phyloP scores from a whole-genome alignment of 2,113 vertebrate genomes.

The Geococcyx californianus region DNA sequence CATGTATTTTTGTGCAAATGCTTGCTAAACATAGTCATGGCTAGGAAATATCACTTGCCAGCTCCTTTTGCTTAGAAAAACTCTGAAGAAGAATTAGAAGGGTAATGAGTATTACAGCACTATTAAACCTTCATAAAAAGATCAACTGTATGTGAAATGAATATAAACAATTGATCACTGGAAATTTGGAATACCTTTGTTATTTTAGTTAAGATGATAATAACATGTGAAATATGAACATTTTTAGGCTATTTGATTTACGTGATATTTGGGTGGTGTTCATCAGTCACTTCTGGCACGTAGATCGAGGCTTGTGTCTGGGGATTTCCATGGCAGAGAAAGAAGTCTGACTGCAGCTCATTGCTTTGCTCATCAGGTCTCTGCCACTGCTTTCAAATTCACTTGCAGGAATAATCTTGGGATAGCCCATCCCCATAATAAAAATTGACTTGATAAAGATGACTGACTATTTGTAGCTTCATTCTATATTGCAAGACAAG shows the following conservation, averaged over 20 bases:
- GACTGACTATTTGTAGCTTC: neutral
- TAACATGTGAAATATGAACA: neutral
- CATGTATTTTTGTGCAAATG: neutral
- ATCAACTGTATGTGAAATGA: neutral
- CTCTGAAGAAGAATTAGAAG: neutral
- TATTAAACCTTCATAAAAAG: constrained; percentile 17
- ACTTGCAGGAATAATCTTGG: neutral
- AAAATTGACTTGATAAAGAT: constrained; percentile 27
- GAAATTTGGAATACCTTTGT: neutral
- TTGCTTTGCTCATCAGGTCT: constrained; percentile 38
- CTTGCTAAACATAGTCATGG: neutral
- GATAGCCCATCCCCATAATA: constrained; percentile 3
- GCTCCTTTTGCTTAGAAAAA: constrained; percentile 21
- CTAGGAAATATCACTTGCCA: neutral
- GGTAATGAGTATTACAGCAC: constrained; percentile 7
- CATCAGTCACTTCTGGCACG: neutral
- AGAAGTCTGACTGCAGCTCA: neutral
- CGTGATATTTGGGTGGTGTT: neutral
- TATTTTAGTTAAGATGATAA: neutral
- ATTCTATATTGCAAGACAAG: neutral
- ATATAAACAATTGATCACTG: neutral
- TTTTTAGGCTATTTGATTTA: neutral
- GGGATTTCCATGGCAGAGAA: neutral
- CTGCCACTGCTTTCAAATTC: constrained; percentile 26
- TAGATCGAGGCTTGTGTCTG: neutral